Base-by-base conservation (phyloP, 2,888 invertebrate genomes). In the Dicyrtomina minuta region DNA sequence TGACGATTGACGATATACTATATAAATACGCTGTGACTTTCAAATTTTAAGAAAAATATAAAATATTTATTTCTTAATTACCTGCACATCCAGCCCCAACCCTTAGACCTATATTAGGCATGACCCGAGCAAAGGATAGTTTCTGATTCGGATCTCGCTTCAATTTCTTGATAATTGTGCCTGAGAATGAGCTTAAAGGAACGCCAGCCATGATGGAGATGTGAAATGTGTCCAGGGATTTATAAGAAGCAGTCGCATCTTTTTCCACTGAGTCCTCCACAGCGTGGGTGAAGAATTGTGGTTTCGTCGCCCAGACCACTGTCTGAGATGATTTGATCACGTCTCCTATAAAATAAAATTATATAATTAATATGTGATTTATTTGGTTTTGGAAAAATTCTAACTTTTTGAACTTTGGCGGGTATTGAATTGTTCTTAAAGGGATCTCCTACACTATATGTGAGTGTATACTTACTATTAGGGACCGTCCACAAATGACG, bases 301-400 rank as follows among this genome's bases (percentile, higher is more conserved):
- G 75, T 56, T 75, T 75, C 0, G 96, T 88, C 58, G 93, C 74
- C 75, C 75, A 75, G 24, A 75, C 66, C 1, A 75, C 60, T n/a
- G 71, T 67, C 20, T 72, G 55, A 0, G 75, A 66, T 10, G 58
- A 17, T 13, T 66, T 51, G 2, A 75, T 33, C 1, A 74, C 74
- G 8, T 74, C 70, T 10, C 49, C 74, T 74, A 27, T 15, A n/a
- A 27, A 39, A 26, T 53, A 20, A 27, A 26, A 27, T 46, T 17
- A 24, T 17, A 10, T 13, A 12, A 22, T 27, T 22, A 56, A 62
- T 59, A 49, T 66, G 66, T n/a, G n/a, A n/a, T n/a, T n/a, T n/a
- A n/a, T n/a, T n/a, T n/a, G n/a, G n/a, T n/a, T n/a, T n/a, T n/a
- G n/a, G n/a, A n/a, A n/a, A n/a, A n/a, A n/a, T n/a, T n/a, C n/a